Evolutionary conservation across 2,797 vertebrate species (phyloP).

Genomic region (Glossophaga mutica): DNA sequence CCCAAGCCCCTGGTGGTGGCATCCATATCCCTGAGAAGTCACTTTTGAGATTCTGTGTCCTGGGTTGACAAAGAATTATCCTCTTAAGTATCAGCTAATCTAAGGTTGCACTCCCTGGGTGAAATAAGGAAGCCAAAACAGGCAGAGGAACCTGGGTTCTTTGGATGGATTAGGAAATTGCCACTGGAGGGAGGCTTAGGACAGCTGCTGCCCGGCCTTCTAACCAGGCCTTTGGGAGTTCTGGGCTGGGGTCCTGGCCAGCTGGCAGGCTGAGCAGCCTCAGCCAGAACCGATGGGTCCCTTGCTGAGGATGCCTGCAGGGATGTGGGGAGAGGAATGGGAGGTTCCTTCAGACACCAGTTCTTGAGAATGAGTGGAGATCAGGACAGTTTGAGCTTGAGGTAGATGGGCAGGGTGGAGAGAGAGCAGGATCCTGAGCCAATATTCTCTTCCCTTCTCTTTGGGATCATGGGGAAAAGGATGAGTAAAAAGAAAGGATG

Average conservation of each 20-base stretch:
- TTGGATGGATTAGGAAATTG: slow-evolving; percentile 39
- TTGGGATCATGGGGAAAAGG: neutral
- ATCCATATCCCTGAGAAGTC: neutral
- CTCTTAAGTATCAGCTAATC: neutral
- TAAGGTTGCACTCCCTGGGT: too few species aligned
- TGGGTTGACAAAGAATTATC: neutral
- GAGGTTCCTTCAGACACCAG: slow-evolving; percentile 30
- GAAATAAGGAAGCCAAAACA: neutral
- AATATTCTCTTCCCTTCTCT: neutral
- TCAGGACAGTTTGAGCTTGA: neutral
- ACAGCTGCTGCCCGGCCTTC: neutral
- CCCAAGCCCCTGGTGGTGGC: neutral
- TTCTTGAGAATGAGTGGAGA: neutral
- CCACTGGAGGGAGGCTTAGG: neutral
- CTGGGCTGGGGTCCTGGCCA: too few species aligned
- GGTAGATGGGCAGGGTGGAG: neutral
- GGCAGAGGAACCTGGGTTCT: neutral
- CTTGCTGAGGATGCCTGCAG: neutral
- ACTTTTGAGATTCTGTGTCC: neutral
- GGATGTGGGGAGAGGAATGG: neutral
- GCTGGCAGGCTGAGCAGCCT: neutral
- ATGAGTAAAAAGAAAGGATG: neutral
- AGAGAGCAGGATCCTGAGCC: neutral
- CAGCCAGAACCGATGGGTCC: neutral
- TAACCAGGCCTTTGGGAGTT: neutral